Base-by-base conservation (phyloP, 2,888 invertebrate genomes). In the Pheosia gnoma region DNA sequence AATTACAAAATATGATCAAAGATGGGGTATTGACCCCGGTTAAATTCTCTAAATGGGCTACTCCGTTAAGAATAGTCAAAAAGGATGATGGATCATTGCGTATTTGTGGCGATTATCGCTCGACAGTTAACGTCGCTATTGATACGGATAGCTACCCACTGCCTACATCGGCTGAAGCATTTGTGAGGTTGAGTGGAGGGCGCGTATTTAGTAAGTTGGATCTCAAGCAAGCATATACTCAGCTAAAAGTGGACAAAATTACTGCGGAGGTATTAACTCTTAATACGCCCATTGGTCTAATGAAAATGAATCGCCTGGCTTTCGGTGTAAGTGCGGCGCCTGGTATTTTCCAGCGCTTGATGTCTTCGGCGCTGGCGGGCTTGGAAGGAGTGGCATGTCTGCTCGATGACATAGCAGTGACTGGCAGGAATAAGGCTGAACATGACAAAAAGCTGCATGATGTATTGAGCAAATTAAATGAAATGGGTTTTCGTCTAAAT, bases 241-340 rank as follows among this genome's bases (percentile, higher is more conserved):
- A 39, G 39, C 6, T 39, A 39, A 39, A 39, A 6, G 39, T 39
- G 70, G 38, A 58, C 58, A 41, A 62, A 0, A n/a, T 9, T 59
- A 71, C 74, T 39, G 70, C 71, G 8, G 7, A 58, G 53, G 60
- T 75, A 0, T 59, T 71, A 51, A 75, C 72, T n/a, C 45, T 70
- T 1, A 75, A 75, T 58, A 68, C 71, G 36, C 64, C 68, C 7
- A n/a, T 52, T 10, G 65, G 72, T 11, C 54, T 75, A 8, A 65
- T 69, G 62, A 71, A 60, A 57, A 62, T 75, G 62, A 68, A 74
- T 43, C 53, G 68, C n/a, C 58, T 72, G 25, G 63, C 70, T 37
- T 74, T 64, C 63, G 71, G 72, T 1, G 66, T 71, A 0, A 68
- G 58, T 47, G 68, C 70, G n/a, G 64, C 63, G 0, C 61, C 67